phyloP scores from a whole-genome alignment of 2,888 invertebrate genomes.

The Apamea monoglypha region DNA sequence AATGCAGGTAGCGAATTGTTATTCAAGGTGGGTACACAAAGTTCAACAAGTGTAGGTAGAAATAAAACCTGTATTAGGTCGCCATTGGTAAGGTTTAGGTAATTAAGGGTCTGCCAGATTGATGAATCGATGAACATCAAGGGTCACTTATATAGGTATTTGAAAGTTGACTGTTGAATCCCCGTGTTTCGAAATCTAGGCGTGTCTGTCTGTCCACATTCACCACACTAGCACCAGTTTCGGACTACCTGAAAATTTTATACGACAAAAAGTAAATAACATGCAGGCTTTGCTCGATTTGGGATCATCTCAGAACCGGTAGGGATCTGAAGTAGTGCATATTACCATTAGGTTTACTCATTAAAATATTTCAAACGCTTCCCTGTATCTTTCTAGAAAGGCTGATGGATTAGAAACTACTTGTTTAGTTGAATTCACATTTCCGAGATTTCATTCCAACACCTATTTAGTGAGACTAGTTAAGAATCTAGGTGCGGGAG shows the following conservation, averaged over 20 bases:
- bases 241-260: slow-evolving; percentile 12
- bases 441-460: slow-evolving; percentile 51
- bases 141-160: background rate
- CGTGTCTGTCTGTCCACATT: slow-evolving; percentile 3
- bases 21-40: background rate
- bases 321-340: slow-evolving; percentile 10
- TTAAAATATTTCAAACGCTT: slow-evolving; percentile 53
- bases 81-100: background rate
- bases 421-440: slow-evolving; percentile 38
- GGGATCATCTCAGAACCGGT: slow-evolving; percentile 33
- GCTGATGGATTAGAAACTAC: slow-evolving; percentile 25
- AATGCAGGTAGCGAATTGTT: background rate
- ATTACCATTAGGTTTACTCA: slow-evolving; percentile 28
- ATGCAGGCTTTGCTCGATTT: slow-evolving; percentile 14
- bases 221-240: background rate
- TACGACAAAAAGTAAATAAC: background rate
- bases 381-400: slow-evolving; percentile 36
- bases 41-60: background rate
- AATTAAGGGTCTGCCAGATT: slow-evolving; percentile 5
- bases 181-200: background rate
- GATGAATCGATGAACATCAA: background rate
- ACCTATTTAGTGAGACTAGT: slow-evolving; percentile 49
- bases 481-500: slow-evolving; percentile 22
- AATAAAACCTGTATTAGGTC: slow-evolving; percentile 18
- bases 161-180: slow-evolving; percentile 15